Evolutionary conservation across 2,113 vertebrate species (phyloP).

Genomic region (Shinisaurus crocodilurus): DNA sequence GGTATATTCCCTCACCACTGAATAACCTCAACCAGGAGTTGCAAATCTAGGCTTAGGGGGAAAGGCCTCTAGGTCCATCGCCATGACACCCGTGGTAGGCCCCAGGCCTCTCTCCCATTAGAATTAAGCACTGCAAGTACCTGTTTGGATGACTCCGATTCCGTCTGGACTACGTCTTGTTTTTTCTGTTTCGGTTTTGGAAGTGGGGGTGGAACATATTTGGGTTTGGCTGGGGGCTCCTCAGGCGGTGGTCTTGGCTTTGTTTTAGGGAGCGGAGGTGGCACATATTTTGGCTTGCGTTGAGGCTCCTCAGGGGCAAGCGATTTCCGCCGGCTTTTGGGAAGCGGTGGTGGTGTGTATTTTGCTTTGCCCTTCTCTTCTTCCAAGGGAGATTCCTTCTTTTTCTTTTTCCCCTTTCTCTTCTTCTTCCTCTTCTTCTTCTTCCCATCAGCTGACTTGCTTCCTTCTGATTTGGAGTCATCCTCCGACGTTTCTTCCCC

Average conservation of each 20-base stretch:
- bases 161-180: fast-evolving
- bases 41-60: not conserved
- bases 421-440: not conserved
- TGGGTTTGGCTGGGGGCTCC: not conserved
- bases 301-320: fast-evolving
- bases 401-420: not conserved
- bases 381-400: fast-evolving
- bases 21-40: not conserved
- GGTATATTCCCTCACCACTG: not conserved
- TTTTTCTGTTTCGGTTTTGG: slow-evolving; percentile 1
- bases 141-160: not conserved
- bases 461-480: slow-evolving; percentile 8
- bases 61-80: not conserved
- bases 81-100: too few relatives aligned
- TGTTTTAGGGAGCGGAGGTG: not conserved
- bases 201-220: slow-evolving; percentile 20
- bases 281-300: slow-evolving; percentile 2
- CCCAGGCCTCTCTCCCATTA: too few relatives aligned
- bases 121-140: not conserved
- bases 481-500: not conserved
- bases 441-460: not conserved
- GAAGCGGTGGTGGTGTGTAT: not conserved
- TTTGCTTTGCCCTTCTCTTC: slow-evolving; percentile 4
- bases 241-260: not conserved
- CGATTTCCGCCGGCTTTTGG: not conserved